A percentile compares a stretch with the other conserved stretches of the same genome.
phyloP scores from a whole-genome alignment of 2,797 vertebrate species.

The Heterohyrax brucei region DNA sequence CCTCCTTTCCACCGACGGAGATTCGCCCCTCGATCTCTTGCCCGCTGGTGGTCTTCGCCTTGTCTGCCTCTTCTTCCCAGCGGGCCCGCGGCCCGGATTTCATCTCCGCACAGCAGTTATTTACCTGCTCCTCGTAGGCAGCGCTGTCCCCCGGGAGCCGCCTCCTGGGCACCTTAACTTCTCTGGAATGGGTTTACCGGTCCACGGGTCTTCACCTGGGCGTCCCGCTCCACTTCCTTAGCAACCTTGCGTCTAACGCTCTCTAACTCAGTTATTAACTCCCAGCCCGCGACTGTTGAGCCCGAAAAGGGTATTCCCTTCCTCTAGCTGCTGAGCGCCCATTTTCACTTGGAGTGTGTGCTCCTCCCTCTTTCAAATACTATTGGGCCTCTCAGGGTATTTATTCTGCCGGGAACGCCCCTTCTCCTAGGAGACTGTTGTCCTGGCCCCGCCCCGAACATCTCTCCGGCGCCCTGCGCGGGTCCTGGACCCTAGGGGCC shows the following conservation, averaged over 20 bases:
- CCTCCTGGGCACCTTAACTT: neutral
- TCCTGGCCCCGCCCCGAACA: slow-evolving; percentile 48
- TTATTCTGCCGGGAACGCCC: slow-evolving; percentile 80
- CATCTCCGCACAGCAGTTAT: slow-evolving; percentile 15
- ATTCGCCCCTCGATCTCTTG: neutral
- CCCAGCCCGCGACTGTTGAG: neutral
- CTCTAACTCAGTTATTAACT: neutral
- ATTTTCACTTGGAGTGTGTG: neutral
- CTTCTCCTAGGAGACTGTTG: slow-evolving; percentile 86
- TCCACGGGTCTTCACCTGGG: neutral
- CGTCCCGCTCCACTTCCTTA: neutral
- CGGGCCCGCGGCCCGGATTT: neutral
- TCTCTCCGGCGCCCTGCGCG: neutral
- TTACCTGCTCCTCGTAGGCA: neutral
- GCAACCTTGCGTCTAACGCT: neutral
- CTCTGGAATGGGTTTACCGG: neutral
- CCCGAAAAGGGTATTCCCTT: neutral
- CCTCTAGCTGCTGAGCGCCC: neutral
- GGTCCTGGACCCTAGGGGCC: slow-evolving; percentile 64
- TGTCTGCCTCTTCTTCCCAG: neutral
- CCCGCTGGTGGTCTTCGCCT: neutral
- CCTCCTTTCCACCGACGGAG: slow-evolving; percentile 9
- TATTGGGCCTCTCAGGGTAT: slow-evolving; percentile 63
- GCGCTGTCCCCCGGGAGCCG: neutral
- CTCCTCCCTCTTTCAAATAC: slow-evolving; percentile 57